A percentile compares a stretch with the other conserved stretches of the same genome.
These are phyloP conservation scores for Sphaeridia pumilis DNA, from an alignment of 2,888 invertebrate genomes.

Conservation along the genomic window DNA sequence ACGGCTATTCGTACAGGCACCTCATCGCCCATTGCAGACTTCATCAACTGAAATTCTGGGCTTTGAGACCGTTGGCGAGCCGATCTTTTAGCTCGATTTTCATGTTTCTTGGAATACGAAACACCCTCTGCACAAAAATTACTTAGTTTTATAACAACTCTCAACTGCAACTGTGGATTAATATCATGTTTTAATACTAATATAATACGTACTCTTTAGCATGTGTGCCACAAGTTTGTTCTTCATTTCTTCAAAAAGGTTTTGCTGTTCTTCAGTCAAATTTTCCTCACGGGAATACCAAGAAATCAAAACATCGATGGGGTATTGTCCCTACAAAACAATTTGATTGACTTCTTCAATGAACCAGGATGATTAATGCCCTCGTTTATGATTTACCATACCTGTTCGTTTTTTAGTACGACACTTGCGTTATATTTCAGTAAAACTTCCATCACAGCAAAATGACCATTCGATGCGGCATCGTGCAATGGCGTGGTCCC, in stretches of 20 bases:
- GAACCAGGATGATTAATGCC: too few relatives aligned
- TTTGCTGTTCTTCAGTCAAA: slow-evolving; percentile 41
- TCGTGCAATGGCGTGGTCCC: slow-evolving; percentile 85
- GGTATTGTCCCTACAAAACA: slow-evolving; percentile 2
- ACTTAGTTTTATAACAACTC: neutral
- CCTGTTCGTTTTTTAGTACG: slow-evolving; percentile 58
- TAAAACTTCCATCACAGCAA: slow-evolving; percentile 62
- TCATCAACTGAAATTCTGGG: slow-evolving; percentile 19
- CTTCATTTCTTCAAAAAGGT: slow-evolving; percentile 36
- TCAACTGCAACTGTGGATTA: slow-evolving; percentile 8
- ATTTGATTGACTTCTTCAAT: too few relatives aligned
- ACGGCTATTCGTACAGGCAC: slow-evolving; percentile 21
- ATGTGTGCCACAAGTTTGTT: slow-evolving; percentile 47
- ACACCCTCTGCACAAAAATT: slow-evolving; percentile 17
- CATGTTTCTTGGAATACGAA: slow-evolving; percentile 17
- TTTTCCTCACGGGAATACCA: slow-evolving; percentile 5
- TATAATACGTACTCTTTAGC: slow-evolving; percentile 43
- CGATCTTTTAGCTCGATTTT: slow-evolving; percentile 18
- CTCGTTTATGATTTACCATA: too few relatives aligned
- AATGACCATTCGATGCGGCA: slow-evolving; percentile 72
- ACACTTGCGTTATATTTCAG: slow-evolving; percentile 59
- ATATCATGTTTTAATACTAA: neutral
- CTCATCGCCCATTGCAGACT: slow-evolving; percentile 13
- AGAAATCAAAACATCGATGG: slow-evolving; percentile 6
- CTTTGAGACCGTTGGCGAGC: slow-evolving; percentile 22